These are phyloP conservation scores for Hoplostethus atlanticus DNA, from an alignment of 2,797 vertebrate species.

Conservation along the genomic window DNA sequence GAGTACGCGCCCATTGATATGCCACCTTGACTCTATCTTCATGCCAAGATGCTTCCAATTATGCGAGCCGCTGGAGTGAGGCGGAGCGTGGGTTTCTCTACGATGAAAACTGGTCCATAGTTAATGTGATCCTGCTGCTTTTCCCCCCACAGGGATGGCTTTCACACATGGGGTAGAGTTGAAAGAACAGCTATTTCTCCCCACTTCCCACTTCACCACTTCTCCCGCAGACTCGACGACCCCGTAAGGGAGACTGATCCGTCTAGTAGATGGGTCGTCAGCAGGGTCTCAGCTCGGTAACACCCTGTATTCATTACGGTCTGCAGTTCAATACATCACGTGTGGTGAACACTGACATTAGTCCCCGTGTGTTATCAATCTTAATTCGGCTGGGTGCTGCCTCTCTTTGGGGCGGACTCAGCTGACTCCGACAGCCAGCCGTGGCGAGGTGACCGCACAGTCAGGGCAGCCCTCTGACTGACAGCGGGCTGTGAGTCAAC, in stretches of 20 bases:
- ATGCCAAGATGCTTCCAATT: slow-evolving; percentile 89
- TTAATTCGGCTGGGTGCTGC: slow-evolving; percentile 20
- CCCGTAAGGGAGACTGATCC: slow-evolving; percentile 40
- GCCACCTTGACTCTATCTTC: slow-evolving; percentile 87
- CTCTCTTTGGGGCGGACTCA: slow-evolving; percentile 22
- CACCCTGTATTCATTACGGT: slow-evolving; percentile 37
- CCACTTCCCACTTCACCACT: slow-evolving; percentile 46
- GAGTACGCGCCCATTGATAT: slow-evolving; percentile 83
- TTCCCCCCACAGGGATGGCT: slow-evolving; percentile 67
- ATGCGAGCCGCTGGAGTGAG: slow-evolving; percentile 85
- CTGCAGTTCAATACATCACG: slow-evolving; percentile 43
- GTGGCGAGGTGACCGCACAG: slow-evolving; percentile 25
- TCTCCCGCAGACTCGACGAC: slow-evolving; percentile 53
- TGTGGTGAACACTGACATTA: slow-evolving; percentile 34
- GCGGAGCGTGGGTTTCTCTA: slow-evolving; percentile 80
- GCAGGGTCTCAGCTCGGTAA: slow-evolving; percentile 18
- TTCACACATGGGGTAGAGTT: slow-evolving; percentile 39
- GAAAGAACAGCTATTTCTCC: slow-evolving; percentile 55
- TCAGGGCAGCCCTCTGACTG: slow-evolving; percentile 38
- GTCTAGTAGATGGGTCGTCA: slow-evolving; percentile 55
- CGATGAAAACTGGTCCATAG: slow-evolving; percentile 77
- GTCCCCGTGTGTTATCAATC: slow-evolving; percentile 42
- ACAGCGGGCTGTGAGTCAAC: slow-evolving; percentile 56
- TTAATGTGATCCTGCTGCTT: slow-evolving; percentile 78
- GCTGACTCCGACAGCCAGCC: neutral